Percentiles rank a stretch among this genome's conserved stretches.
phyloP scores from a whole-genome alignment of 2,888 invertebrate species.

The Stramonita haemastoma region DNA sequence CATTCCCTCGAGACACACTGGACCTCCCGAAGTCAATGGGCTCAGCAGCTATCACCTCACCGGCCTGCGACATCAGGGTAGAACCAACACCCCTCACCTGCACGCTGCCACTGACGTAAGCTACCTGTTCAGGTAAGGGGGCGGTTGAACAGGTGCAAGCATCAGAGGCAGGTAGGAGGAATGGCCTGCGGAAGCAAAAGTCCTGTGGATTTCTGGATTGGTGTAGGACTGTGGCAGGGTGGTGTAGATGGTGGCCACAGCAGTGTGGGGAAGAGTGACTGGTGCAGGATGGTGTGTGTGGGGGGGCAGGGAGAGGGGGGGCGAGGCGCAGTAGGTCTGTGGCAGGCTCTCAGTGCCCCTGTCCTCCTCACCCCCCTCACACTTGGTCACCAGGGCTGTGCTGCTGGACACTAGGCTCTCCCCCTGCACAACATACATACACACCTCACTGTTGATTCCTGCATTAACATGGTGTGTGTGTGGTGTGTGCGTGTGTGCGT shows the following conservation, averaged over 20 bases:
- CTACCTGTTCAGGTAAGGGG: background rate
- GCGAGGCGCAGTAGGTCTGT: slow-evolving; percentile 9
- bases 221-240: background rate
- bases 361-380: background rate
- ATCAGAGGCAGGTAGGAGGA: background rate
- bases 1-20: background rate
- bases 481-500: slow-evolving; percentile 3
- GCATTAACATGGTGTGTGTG: background rate
- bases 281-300: background rate
- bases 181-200: background rate
- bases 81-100: background rate
- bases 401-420: slow-evolving; percentile 17
- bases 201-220: background rate
- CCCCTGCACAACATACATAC: slow-evolving; percentile 7
- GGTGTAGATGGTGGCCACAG: background rate
- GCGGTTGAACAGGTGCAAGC: background rate
- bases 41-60: background rate
- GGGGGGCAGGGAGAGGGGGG: background rate
- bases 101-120: background rate
- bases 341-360: slow-evolving; percentile 16
- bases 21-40: slow-evolving; percentile 8
- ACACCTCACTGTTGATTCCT: too few relatives aligned
- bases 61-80: background rate
- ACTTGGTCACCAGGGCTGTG: background rate
- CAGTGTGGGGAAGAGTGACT: background rate